A percentile compares a stretch with the other conserved stretches of the same genome.
Conservation (phyloP, 1,140 invertebrate species). For the Harpegnathos saltator region DNA sequence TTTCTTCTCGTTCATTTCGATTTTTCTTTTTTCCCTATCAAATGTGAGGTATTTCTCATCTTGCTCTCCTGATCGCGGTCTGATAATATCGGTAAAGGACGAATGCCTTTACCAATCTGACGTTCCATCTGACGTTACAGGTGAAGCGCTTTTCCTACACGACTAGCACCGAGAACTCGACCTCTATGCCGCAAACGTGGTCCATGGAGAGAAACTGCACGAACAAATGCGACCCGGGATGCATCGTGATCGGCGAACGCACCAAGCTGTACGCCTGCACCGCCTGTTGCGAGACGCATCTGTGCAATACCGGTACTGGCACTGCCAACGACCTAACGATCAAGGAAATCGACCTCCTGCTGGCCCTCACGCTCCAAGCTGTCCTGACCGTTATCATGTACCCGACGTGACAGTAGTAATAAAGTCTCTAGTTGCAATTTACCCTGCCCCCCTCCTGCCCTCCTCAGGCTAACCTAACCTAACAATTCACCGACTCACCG, state of each 20-base stretch:
- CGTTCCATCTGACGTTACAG: conserved; percentile 85
- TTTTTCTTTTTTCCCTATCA: too few species aligned
- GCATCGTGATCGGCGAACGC: conserved; percentile 94
- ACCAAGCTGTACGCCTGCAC: conserved; percentile 94
- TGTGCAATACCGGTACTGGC: conserved; percentile 91
- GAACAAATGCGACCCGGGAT: conserved; percentile 93
- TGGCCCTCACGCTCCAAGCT: conserved; percentile 80
- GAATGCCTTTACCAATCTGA: too few species aligned
- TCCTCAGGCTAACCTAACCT: too few species aligned
- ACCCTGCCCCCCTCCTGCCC: too few species aligned
- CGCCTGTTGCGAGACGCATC: conserved; percentile 91
- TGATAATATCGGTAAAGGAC: not conserved
- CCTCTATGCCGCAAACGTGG: conserved; percentile 91
- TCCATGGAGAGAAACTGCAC: conserved; percentile 93
- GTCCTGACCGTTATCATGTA: conserved; percentile 81
- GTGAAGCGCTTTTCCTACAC: conserved; percentile 94
- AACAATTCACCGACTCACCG: too few species aligned
- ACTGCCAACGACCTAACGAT: conserved; percentile 78
- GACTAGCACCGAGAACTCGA: conserved; percentile 92
- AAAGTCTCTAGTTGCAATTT: conserved; percentile 41
- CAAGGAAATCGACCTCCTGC: conserved; percentile 79
- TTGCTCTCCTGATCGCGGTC: not conserved
- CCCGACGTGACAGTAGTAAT: conserved; percentile 80
- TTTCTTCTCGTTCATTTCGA: too few species aligned
- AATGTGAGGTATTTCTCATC: too few species aligned